phyloP scores from a whole-genome alignment of 1,140 invertebrate genomes.

The Heliconius himera region DNA sequence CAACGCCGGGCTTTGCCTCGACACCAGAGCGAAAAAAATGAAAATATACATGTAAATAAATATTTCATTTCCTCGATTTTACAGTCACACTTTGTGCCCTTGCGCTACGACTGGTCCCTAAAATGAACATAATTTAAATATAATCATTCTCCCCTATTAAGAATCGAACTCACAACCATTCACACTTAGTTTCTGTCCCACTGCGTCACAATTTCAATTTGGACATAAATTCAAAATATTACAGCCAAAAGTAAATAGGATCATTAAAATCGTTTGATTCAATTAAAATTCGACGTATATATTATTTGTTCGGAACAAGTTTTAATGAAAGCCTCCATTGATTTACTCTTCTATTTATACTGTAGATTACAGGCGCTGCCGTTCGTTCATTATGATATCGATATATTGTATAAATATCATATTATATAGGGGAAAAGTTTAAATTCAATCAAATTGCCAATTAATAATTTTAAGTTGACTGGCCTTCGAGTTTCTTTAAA shows the following conservation, averaged over 20 bases:
- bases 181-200: too few species aligned
- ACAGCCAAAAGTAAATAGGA: not conserved
- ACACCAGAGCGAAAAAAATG: too few species aligned
- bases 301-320: slow-evolving; percentile 23
- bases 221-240: slow-evolving; percentile 1
- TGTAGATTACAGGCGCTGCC: not conserved
- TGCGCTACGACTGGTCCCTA: too few species aligned
- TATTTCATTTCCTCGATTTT: too few species aligned
- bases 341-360: slow-evolving; percentile 6
- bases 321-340: slow-evolving; percentile 28
- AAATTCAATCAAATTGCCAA: not conserved
- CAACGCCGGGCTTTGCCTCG: too few species aligned
- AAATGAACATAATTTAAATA: too few species aligned
- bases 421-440: not conserved
- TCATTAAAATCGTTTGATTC: slow-evolving; percentile 22
- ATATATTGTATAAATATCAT: not conserved
- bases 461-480: not conserved
- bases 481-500: not conserved
- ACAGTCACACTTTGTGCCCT: too few species aligned
- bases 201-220: not conserved
- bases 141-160: too few species aligned
- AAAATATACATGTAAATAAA: too few species aligned
- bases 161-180: too few species aligned
- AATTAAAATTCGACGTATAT: slow-evolving; percentile 14
- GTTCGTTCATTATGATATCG: slow-evolving; percentile 22